Evolutionary conservation across 2,888 invertebrate species (phyloP), one percentile per base, ranked within the genome.

Genomic region (Ochropleura plecta): DNA sequence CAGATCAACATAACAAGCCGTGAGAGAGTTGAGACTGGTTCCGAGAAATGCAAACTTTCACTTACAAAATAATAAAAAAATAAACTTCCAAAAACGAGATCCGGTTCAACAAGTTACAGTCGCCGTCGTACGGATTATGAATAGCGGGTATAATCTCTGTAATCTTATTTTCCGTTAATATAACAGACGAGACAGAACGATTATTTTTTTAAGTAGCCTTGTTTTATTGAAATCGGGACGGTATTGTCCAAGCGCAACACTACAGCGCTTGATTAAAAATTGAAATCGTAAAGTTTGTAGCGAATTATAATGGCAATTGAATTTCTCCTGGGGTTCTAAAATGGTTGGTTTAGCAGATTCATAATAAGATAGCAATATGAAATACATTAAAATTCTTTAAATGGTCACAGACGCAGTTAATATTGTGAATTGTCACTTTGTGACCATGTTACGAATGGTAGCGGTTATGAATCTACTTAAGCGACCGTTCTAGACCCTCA

Each of bases 41-140:
- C 82, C 85, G 88, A 91, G 91, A 94, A 92, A 91, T 92, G 91
- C 83, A 85, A 86, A 95, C 96, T 96, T 96, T 96, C 96, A 95
- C 96, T 94, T 81, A 74, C 82, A 87, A 78, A 63, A 76, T 73
- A 80, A 80, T 40, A 85, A 89, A 91, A 92, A 92, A 91, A 67
- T 40, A 63, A 81, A 90, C 88, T 89, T 88, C 86, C 90, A 90
- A 87, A 94, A 93, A 90, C 84, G 73, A 93, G 91, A 93, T 94
- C 95, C 95, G 95, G 94, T 92, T 92, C 84, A 87, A 88, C 90
- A 81, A 84, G 87, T 84, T 82, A 75, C 77, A 49, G 71, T 44
- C 66, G 62, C 70, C 69, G 83, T 88, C 84, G 86, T 82, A 81
- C 77, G 79, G 84, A 84, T 90, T 91, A 88, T 88, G 85, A 88